Evolutionary conservation across 2,113 vertebrate genomes (phyloP).

Genomic region (Ailurus styani): DNA sequence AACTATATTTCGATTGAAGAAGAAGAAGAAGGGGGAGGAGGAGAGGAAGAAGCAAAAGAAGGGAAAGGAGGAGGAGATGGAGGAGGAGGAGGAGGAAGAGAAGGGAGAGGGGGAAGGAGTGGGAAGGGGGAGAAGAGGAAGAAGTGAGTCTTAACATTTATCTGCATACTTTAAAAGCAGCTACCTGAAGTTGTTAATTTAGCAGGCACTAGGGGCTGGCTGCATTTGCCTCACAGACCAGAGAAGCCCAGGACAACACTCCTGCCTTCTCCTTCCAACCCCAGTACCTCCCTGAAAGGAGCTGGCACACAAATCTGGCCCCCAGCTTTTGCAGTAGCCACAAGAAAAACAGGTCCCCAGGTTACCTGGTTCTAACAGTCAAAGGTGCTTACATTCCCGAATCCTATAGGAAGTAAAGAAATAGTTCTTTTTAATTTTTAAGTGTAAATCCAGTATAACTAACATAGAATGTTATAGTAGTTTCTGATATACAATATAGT

Average conservation of each 20-base stretch:
- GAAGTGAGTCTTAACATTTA: background rate
- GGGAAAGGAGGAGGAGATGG: fast-evolving
- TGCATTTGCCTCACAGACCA: background rate
- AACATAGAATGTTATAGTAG: background rate
- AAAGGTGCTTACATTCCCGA: background rate
- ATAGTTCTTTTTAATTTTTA: background rate
- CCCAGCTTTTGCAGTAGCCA: background rate
- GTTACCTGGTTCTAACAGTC: background rate
- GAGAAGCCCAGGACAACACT: background rate
- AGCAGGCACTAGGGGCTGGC: no score
- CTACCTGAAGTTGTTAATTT: background rate
- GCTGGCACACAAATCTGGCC: background rate
- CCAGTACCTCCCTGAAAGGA: background rate
- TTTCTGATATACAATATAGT: background rate
- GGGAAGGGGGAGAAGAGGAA: background rate
- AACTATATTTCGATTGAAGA: background rate
- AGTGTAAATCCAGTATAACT: background rate
- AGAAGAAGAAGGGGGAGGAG: no score
- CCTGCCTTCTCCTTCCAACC: background rate
- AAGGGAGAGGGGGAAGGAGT: fast-evolving
- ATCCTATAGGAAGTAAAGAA: background rate
- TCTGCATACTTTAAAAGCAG: background rate
- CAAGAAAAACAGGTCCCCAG: background rate
- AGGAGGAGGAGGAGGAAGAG: background rate
- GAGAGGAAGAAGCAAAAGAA: background rate